Evolutionary conservation across 1,140 invertebrate genomes (phyloP).

Genomic region (Hypsibius dujardini): DNA sequence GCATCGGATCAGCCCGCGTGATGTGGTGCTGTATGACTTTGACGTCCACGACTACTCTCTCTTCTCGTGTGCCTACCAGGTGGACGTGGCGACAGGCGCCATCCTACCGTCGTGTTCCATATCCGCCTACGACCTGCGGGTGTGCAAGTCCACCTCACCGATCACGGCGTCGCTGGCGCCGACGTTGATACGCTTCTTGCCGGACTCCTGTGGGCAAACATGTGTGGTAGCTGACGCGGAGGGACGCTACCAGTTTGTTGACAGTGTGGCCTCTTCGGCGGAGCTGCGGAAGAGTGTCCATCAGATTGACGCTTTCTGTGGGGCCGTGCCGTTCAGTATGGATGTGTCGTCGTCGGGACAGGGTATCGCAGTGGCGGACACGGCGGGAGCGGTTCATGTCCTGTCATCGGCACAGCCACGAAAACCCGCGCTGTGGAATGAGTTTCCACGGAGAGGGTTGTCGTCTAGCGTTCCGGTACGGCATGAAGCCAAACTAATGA

Average conservation of each 20-base stretch:
- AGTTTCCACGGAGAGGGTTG: not conserved
- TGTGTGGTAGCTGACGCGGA: constrained; percentile 4
- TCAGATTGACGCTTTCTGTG: not conserved
- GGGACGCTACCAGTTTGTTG: not conserved
- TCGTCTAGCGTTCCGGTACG: too few relatives aligned
- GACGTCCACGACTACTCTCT: constrained; percentile 10
- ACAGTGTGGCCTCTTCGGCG: not conserved
- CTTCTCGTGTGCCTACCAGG: not conserved
- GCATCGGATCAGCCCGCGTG: not conserved
- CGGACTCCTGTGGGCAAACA: not conserved
- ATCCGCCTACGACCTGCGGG: not conserved
- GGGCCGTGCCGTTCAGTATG: not conserved
- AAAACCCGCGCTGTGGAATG: not conserved
- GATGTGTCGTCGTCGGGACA: not conserved
- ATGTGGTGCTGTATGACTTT: not conserved
- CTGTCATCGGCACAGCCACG: not conserved
- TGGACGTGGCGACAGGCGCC: not conserved
- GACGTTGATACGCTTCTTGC: not conserved
- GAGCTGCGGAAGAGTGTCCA: not conserved
- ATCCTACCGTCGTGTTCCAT: not conserved
- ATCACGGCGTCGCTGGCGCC: not conserved
- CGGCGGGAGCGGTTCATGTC: not conserved
- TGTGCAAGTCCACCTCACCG: constrained; percentile 2
- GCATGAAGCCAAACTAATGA: too few relatives aligned
- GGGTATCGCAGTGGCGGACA: not conserved